Evolutionary conservation across 1,140 invertebrate species (phyloP), one percentile per base, ranked within the genome.

Genomic region (Formica selysi): DNA sequence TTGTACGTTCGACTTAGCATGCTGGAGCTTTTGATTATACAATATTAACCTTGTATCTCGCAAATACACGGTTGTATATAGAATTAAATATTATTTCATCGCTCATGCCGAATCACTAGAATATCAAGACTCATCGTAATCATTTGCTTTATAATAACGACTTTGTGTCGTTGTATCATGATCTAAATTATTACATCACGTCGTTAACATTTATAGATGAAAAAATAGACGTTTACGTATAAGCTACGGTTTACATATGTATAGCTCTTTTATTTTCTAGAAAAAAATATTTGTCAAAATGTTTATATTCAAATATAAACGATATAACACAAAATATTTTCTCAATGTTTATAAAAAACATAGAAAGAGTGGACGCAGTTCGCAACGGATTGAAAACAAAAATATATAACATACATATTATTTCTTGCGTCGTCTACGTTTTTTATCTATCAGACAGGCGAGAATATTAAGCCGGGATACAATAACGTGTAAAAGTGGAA

Each of bases 291-390:
- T 32, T 32, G 1, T 32, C 1, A 32, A 32, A 32, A 68, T 13
- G 16, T 4, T 13, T 19, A 7, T 59, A 22, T 70, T 51, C 19
- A 57, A 22, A 57, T 38, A 57, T 13, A 22, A 57, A 59, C 10
- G 36, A 76, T 32, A 62, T 16, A 4, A 48, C n/a, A 19, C 0
- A 8, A 32, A 11, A 32, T 36, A n/a, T 48, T 76, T 19, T 32
- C 10, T 48, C 41, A 36, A 32, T 78, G 65, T 78, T 65, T 51
- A 65, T 64, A 64, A 36, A 64, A 78, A 64, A 78, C 6, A 64
- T 26, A 26, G 0, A 51, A 29, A 79, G 10, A 11, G 48, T 51
- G 48, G 16, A 11, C 51, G 10, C n/a, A 36, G 29, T 54, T 79
- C 22, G 13, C 29, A 67, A 67, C 19, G n/a, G 4, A 11, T 7